These are phyloP conservation scores for Colossoma macropomum DNA, from an alignment of 2,113 vertebrate genomes.

Conservation along the genomic window DNA sequence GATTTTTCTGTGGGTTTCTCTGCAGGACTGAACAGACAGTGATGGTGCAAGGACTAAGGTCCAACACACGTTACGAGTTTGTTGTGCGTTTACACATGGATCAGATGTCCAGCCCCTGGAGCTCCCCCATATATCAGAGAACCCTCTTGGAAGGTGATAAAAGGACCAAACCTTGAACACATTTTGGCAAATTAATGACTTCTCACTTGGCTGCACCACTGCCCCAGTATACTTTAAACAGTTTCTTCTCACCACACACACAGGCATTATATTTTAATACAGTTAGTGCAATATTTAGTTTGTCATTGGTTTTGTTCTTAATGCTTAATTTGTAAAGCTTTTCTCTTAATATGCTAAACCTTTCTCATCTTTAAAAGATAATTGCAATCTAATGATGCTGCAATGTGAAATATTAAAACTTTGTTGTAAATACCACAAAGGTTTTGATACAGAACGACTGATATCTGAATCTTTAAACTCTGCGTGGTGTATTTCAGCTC, in stretches of 20 bases:
- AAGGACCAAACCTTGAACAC: background rate
- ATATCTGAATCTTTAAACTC: background rate
- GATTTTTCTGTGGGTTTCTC: slow-evolving; percentile 47
- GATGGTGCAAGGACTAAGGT: slow-evolving; percentile 81
- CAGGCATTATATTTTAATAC: background rate
- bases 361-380: background rate
- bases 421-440: background rate
- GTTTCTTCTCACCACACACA: background rate
- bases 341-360: background rate
- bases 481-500: slow-evolving; percentile 76
- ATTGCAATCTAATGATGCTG: background rate
- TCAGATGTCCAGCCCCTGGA: slow-evolving; percentile 94
- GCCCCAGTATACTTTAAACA: background rate
- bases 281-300: background rate
- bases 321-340: no score
- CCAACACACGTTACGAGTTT: slow-evolving; percentile 95
- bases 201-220: background rate
- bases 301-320: no score
- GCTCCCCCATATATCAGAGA: slow-evolving; percentile 86
- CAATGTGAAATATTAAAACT: background rate
- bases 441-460: background rate
- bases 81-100: slow-evolving; percentile 92
- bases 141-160: slow-evolving; percentile 90
- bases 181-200: background rate
- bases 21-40: slow-evolving; percentile 86